Evolutionary conservation across 2,888 invertebrate species (phyloP).

Genomic region (Heliothis peltigera): DNA sequence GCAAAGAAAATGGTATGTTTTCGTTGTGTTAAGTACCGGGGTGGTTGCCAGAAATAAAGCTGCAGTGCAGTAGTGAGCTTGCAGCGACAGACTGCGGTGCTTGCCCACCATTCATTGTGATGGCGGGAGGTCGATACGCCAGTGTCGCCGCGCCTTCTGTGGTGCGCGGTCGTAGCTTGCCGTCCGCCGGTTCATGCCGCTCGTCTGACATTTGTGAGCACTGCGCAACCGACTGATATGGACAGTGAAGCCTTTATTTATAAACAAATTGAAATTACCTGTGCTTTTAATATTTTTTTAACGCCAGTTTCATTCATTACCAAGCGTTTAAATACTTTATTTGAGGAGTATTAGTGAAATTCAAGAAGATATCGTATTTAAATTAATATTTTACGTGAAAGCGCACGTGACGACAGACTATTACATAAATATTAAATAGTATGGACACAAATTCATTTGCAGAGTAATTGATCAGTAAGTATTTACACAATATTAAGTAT

Average conservation of each 20-base stretch:
- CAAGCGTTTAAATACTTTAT: conserved; percentile 29
- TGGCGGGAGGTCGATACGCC: conserved; percentile 81
- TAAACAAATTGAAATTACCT: conserved; percentile 76
- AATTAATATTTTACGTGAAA: conserved; percentile 68
- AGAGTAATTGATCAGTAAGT: conserved; percentile 52
- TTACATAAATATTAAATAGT: conserved; percentile 67
- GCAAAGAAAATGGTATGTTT: conserved; percentile 65
- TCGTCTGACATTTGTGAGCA: conserved; percentile 59
- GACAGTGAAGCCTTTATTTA: conserved; percentile 78
- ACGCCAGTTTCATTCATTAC: conserved; percentile 66
- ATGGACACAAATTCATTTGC: conserved; percentile 43
- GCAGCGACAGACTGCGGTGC: conserved; percentile 85
- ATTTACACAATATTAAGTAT: conserved; percentile 25
- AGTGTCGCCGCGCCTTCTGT: conserved; percentile 82
- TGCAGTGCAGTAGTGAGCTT: conserved; percentile 88
- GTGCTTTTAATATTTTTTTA: conserved; percentile 60
- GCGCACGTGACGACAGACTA: conserved; percentile 67
- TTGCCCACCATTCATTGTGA: conserved; percentile 81
- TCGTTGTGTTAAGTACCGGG: conserved; percentile 70
- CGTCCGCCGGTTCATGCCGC: conserved; percentile 39
- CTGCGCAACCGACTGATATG: conserved; percentile 68
- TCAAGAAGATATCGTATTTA: conserved; percentile 61
- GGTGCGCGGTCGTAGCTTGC: conserved; percentile 71
- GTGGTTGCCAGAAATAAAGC: conserved; percentile 88
- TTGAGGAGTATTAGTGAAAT: conserved; percentile 61